Evolutionary conservation across 2,888 invertebrate genomes (phyloP).

Genomic region (Brenthis ino): DNA sequence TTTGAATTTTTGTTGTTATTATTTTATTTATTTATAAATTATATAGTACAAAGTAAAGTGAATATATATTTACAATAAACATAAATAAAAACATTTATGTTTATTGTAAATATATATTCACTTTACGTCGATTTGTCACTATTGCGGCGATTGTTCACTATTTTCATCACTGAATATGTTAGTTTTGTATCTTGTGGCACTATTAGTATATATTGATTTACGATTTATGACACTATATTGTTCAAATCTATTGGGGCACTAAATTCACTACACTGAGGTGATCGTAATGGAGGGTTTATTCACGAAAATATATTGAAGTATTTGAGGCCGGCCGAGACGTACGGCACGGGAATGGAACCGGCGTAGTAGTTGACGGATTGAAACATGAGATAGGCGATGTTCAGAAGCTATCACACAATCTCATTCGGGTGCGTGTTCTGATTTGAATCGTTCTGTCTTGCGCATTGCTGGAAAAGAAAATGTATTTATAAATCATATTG

Average conservation of each 20-base stretch:
- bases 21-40: neutral
- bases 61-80: no score
- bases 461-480: slow-evolving; percentile 87
- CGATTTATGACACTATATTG: slow-evolving; percentile 13
- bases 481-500: neutral
- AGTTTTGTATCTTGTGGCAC: neutral
- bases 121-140: neutral
- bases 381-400: slow-evolving; percentile 86
- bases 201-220: slow-evolving; percentile 8
- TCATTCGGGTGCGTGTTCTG: slow-evolving; percentile 93
- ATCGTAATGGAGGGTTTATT: slow-evolving; percentile 46
- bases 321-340: slow-evolving; percentile 68
- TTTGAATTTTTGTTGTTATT: neutral
- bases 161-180: neutral
- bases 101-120: neutral
- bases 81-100: no score
- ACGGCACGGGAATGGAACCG: slow-evolving; percentile 75
- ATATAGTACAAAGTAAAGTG: no score
- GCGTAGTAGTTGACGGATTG: slow-evolving; percentile 84
- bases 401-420: slow-evolving; percentile 90
- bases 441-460: slow-evolving; percentile 90
- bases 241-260: slow-evolving; percentile 54
- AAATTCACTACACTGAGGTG: slow-evolving; percentile 41
- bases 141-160: neutral
- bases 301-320: slow-evolving; percentile 73